Percentiles rank a stretch among this genome's conserved stretches.
These are phyloP conservation scores for Venturia canescens DNA, from an alignment of 1,140 invertebrate genomes.

Conservation along the genomic window DNA sequence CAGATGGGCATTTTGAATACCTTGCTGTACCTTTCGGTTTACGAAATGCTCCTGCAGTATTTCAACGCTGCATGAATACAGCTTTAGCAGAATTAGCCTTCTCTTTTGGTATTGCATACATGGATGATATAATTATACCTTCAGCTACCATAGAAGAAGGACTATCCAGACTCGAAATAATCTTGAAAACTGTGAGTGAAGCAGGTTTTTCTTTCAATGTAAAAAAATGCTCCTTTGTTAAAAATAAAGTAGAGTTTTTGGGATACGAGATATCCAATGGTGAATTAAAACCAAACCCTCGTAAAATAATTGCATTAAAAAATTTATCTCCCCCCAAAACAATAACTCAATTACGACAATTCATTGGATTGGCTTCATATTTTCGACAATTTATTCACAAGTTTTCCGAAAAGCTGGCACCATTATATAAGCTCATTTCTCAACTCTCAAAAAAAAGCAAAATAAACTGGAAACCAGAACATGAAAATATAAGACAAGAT, in stretches of 20 bases:
- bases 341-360: conserved; percentile 59
- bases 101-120: conserved; percentile 39
- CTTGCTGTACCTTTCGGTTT: neutral
- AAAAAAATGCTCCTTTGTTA: conserved; percentile 65
- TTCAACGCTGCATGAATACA: conserved; percentile 32
- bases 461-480: neutral
- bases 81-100: conserved; percentile 39
- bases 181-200: conserved; percentile 51
- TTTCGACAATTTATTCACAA: conserved; percentile 48
- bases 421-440: neutral
- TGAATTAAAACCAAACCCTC: conserved; percentile 53
- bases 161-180: conserved; percentile 51
- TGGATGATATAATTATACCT: conserved; percentile 55
- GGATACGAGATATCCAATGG: conserved; percentile 58
- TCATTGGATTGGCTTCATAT: conserved; percentile 61
- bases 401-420: neutral
- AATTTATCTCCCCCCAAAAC: conserved; percentile 55
- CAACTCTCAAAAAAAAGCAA: neutral
- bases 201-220: conserved; percentile 52
- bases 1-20: conserved; percentile 14
- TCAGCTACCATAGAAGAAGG: conserved; percentile 46
- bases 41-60: neutral
- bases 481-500: neutral
- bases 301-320: conserved; percentile 50
- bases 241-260: conserved; percentile 60